Conservation (phyloP, 2,113 vertebrate species). For the Microtus oregoni region DNA sequence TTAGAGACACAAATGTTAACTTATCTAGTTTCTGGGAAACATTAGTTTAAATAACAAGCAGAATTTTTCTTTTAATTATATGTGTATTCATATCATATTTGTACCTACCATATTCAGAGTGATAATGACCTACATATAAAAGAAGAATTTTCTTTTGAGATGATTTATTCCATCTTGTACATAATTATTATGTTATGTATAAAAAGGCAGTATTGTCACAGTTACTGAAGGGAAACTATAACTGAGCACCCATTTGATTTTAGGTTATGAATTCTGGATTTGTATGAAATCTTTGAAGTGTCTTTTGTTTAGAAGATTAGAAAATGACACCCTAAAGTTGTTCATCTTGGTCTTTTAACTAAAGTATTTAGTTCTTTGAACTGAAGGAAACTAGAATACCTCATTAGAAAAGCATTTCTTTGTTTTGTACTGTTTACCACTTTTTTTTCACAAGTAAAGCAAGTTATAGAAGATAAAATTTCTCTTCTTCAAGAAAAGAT, state of each 20-base stretch:
- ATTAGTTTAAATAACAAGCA: neutral
- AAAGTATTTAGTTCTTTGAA: neutral
- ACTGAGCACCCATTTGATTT: conserved; percentile 10
- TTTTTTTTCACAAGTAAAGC: neutral
- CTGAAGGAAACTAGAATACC: neutral
- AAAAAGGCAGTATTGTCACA: neutral
- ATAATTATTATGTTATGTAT: neutral
- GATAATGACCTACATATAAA: neutral
- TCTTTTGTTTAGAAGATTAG: neutral
- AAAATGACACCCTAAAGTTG: neutral
- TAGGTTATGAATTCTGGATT: conserved; percentile 19
- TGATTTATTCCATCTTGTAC: neutral
- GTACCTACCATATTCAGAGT: neutral
- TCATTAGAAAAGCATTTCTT: neutral
- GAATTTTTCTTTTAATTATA: neutral
- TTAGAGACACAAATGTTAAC: neutral
- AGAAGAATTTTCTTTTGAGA: neutral
- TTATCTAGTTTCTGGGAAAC: neutral
- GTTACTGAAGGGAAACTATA: neutral
- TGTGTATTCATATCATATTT: conserved; percentile 1
- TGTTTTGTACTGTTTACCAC: neutral
- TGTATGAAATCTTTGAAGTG: conserved; percentile 40
- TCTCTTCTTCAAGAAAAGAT: neutral
- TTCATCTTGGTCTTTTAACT: neutral
- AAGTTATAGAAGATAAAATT: neutral